These are phyloP conservation scores for Exephanes ischioxanthus DNA, from an alignment of 2,888 invertebrate species.

Conservation along the genomic window DNA sequence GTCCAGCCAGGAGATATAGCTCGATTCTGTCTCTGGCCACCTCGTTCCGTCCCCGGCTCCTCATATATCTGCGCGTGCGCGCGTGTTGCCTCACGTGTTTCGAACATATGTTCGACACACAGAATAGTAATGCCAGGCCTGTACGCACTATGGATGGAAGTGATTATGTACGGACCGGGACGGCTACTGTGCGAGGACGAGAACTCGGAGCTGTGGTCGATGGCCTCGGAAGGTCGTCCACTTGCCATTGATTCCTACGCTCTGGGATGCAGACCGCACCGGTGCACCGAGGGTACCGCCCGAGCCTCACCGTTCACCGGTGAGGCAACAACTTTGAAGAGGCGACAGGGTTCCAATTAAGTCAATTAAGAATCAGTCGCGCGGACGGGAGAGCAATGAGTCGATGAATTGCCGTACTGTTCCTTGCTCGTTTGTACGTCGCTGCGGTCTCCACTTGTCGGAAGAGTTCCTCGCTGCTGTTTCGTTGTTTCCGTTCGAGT, in stretches of 20 bases:
- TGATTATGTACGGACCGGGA: slow-evolving; percentile 13
- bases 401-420: slow-evolving; percentile 29
- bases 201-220: slow-evolving; percentile 70
- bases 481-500: slow-evolving; percentile 2
- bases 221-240: slow-evolving; percentile 76
- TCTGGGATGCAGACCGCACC: slow-evolving; percentile 19
- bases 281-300: neutral
- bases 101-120: slow-evolving; percentile 8
- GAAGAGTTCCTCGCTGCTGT: slow-evolving; percentile 30
- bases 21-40: slow-evolving; percentile 2
- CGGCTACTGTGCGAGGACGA: neutral
- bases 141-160: neutral
- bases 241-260: slow-evolving; percentile 73
- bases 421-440: slow-evolving; percentile 7
- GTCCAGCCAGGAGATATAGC: slow-evolving; percentile 1
- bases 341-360: slow-evolving; percentile 36
- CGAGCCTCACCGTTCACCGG: slow-evolving; percentile 21
- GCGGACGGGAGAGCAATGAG: slow-evolving; percentile 15
- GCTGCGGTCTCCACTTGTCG: neutral
- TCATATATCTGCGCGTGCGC: neutral
- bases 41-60: neutral
- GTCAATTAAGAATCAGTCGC: slow-evolving; percentile 45
- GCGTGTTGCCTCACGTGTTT: slow-evolving; percentile 23
- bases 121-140: neutral
- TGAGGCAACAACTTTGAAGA: slow-evolving; percentile 30